phyloP scores from a whole-genome alignment of 1,140 invertebrate genomes.

The Drosophila simulans region DNA sequence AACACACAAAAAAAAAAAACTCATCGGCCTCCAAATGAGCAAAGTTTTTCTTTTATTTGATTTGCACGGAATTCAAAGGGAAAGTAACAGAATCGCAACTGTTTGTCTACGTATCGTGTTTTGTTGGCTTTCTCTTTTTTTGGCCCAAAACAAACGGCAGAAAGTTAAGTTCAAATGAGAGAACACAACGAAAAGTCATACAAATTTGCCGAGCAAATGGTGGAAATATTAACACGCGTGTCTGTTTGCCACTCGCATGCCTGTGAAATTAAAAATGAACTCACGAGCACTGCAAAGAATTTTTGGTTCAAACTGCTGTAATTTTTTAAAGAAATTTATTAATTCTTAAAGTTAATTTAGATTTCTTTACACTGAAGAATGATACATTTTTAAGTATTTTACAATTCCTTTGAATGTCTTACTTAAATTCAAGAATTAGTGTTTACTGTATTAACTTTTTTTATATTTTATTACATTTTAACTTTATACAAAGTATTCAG shows the following conservation, averaged over 20 bases:
- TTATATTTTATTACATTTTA: too few species aligned
- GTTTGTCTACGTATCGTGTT: constrained; percentile 6
- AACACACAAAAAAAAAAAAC: constrained; percentile 19
- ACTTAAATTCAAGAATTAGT: too few species aligned
- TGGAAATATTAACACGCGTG: constrained; percentile 74
- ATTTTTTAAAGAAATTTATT: background rate
- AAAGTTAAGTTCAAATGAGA: constrained; percentile 69
- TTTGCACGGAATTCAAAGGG: constrained; percentile 37
- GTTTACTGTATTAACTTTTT: too few species aligned
- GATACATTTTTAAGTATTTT: too few species aligned
- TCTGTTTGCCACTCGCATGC: constrained; percentile 55
- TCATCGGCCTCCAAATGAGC: constrained; percentile 66
- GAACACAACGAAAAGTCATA: constrained; percentile 55
- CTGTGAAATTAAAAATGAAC: constrained; percentile 75
- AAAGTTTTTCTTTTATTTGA: constrained; percentile 71
- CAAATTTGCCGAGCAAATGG: constrained; percentile 56
- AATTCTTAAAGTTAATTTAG: too few species aligned
- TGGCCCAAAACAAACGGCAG: constrained; percentile 44
- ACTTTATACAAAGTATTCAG: too few species aligned
- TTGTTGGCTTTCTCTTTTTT: constrained; percentile 16
- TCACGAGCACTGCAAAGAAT: constrained; percentile 32
- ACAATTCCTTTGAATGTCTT: too few species aligned
- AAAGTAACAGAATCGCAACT: constrained; percentile 16
- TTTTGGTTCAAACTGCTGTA: too few species aligned
- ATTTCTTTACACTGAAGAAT: too few species aligned